Evolutionary conservation across 1,140 invertebrate species (phyloP).

Genomic region (Cataglyphis hispanica): DNA sequence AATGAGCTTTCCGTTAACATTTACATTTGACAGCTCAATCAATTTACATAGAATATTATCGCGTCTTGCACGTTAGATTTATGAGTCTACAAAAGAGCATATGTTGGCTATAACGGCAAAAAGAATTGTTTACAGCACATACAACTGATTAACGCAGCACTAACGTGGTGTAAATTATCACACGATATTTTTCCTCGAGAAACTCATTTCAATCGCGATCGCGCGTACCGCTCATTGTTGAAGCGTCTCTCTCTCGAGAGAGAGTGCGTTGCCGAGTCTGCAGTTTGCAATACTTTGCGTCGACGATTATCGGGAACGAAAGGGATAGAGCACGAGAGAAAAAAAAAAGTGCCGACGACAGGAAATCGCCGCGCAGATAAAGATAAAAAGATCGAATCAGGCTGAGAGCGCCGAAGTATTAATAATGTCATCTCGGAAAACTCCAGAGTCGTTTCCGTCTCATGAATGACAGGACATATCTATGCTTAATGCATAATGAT

Average conservation of each 20-base stretch:
- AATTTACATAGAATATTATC: background rate
- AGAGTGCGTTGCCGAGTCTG: slow-evolving; percentile 4
- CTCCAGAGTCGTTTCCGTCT: slow-evolving; percentile 57
- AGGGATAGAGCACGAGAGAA: background rate
- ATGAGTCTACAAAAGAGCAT: background rate
- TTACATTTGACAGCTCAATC: slow-evolving; percentile 19
- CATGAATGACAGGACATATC: slow-evolving; percentile 54
- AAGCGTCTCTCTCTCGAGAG: slow-evolving; percentile 40
- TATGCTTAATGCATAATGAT: background rate
- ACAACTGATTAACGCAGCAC: background rate
- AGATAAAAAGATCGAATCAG: slow-evolving; percentile 68
- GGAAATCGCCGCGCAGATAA: slow-evolving; percentile 48
- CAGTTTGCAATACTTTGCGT: slow-evolving; percentile 14
- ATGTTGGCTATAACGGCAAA: background rate
- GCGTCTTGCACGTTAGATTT: background rate
- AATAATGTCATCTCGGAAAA: slow-evolving; percentile 69
- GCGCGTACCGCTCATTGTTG: slow-evolving; percentile 19
- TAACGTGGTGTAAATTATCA: background rate
- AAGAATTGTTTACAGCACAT: slow-evolving; percentile 15
- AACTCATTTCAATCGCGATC: slow-evolving; percentile 65
- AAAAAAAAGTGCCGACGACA: slow-evolving; percentile 19
- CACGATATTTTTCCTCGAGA: background rate
- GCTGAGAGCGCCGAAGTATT: slow-evolving; percentile 51
- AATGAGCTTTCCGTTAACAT: slow-evolving; percentile 4
- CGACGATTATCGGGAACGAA: background rate